Percentiles rank a stretch among this genome's conserved stretches.
These are phyloP conservation scores for Drosophila nr. medialis DNA, from an alignment of 2,888 invertebrate genomes.

Conservation along the genomic window DNA sequence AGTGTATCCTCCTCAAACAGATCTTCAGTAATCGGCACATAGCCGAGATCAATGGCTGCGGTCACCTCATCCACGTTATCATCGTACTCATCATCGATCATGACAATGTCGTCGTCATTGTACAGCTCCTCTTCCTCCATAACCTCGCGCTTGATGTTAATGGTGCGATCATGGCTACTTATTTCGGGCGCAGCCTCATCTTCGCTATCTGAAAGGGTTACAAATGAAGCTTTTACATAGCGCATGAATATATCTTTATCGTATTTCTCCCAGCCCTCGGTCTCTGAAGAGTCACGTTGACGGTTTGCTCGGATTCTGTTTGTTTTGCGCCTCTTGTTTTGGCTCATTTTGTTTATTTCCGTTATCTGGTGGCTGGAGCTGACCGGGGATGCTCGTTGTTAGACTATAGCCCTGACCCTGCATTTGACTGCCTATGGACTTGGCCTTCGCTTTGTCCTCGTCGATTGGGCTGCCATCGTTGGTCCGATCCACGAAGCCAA, in stretches of 20 bases:
- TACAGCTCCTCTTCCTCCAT: constrained; percentile 71
- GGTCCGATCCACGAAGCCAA: constrained; percentile 69
- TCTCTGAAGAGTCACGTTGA: constrained; percentile 51
- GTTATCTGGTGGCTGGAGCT: neutral
- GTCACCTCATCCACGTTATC: constrained; percentile 47
- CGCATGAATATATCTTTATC: constrained; percentile 82
- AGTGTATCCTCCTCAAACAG: constrained; percentile 82
- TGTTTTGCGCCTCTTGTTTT: neutral
- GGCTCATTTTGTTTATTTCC: neutral
- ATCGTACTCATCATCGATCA: constrained; percentile 81
- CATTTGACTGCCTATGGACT: constrained; percentile 20
- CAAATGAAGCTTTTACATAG: constrained; percentile 47
- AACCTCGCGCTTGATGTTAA: constrained; percentile 82
- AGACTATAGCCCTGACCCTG: constrained; percentile 71
- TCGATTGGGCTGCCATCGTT: constrained; percentile 14
- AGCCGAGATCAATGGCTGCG: constrained; percentile 72
- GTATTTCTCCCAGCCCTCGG: constrained; percentile 54
- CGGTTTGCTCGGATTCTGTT: constrained; percentile 52
- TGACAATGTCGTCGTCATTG: constrained; percentile 74
- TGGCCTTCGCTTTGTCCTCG: constrained; percentile 3
- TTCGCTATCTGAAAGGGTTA: constrained; percentile 74
- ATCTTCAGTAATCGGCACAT: constrained; percentile 82
- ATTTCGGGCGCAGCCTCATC: constrained; percentile 31
- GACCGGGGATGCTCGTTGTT: neutral
- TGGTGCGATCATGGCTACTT: constrained; percentile 72